phyloP scores from a whole-genome alignment of 2,888 invertebrate species.

The Tanytarsus gracilentus region DNA sequence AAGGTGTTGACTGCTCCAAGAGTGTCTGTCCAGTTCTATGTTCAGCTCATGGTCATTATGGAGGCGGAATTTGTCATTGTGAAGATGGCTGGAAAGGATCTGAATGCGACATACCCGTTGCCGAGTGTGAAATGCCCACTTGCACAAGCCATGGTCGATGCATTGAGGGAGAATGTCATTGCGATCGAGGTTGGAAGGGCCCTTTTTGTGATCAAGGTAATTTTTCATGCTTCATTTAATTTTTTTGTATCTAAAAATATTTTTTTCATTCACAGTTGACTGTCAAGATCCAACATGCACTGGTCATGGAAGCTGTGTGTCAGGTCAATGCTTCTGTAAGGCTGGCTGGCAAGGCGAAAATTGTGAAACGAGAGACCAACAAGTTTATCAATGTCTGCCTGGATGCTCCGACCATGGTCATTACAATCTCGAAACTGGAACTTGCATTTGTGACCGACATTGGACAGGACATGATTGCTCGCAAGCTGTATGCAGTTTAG shows the following conservation, averaged over 20 bases:
- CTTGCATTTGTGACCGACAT: conserved; percentile 86
- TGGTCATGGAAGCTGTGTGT: conserved; percentile 85
- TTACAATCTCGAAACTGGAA: conserved; percentile 81
- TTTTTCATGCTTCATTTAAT: conserved; percentile 34
- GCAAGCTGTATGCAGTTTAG: conserved; percentile 85
- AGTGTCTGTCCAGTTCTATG: conserved; percentile 95
- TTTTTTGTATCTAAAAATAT: not conserved
- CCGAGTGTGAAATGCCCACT: conserved; percentile 84
- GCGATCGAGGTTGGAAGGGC: conserved; percentile 88
- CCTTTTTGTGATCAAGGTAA: conserved; percentile 80
- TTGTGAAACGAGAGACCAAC: conserved; percentile 74
- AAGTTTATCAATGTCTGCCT: conserved; percentile 81
- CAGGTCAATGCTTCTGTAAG: conserved; percentile 88
- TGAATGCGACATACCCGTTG: conserved; percentile 86
- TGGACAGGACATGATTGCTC: conserved; percentile 93
- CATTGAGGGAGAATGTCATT: conserved; percentile 76
- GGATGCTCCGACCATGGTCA: conserved; percentile 92
- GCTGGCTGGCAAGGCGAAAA: conserved; percentile 88
- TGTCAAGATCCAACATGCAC: conserved; percentile 89
- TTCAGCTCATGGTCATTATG: conserved; percentile 90
- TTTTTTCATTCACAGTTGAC: conserved; percentile 78
- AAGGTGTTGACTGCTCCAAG: conserved; percentile 74
- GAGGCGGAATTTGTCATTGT: conserved; percentile 88
- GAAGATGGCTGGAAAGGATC: conserved; percentile 94
- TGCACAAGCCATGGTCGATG: conserved; percentile 85